These are phyloP conservation scores for Panagrolaimus sp. DNA, from an alignment of 1,140 invertebrate species.

Conservation along the genomic window DNA sequence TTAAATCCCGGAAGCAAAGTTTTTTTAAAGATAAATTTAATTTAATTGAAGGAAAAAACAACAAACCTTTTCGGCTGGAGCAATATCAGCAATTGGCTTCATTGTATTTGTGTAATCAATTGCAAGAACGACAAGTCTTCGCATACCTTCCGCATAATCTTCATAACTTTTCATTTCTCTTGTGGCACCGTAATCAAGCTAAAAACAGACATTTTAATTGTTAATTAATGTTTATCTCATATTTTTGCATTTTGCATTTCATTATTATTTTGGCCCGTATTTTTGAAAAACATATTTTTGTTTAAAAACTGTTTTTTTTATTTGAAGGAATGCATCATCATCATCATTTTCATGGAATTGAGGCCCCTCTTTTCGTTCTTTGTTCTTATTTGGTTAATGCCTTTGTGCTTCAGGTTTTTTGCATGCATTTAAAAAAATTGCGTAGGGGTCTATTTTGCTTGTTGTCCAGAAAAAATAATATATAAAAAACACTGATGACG, in stretches of 20 bases:
- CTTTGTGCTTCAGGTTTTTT: too few species aligned
- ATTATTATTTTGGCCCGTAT: conserved; percentile 14
- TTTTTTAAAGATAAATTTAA: too few species aligned
- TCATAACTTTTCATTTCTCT: conserved; percentile 22
- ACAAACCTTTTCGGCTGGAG: conserved; percentile 45
- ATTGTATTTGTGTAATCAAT: conserved; percentile 59
- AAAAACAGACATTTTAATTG: conserved; percentile 25
- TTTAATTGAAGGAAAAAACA: background rate
- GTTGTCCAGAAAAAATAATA: too few species aligned
- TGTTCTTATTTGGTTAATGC: background rate
- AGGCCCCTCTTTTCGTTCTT: background rate
- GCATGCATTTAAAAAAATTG: too few species aligned
- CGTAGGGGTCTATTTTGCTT: too few species aligned
- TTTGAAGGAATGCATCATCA: background rate
- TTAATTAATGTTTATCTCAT: conserved; percentile 22
- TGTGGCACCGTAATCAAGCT: conserved; percentile 47
- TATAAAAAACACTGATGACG: too few species aligned
- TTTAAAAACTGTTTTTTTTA: background rate
- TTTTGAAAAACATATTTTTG: conserved; percentile 12
- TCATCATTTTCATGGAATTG: conserved; percentile 18
- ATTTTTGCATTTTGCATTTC: conserved; percentile 9
- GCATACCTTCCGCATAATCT: conserved; percentile 31
- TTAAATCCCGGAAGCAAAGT: too few species aligned
- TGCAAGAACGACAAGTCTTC: conserved; percentile 48
- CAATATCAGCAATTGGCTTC: conserved; percentile 57